Conservation (phyloP, 2,888 invertebrate species). For the Drosophila putrida region DNA sequence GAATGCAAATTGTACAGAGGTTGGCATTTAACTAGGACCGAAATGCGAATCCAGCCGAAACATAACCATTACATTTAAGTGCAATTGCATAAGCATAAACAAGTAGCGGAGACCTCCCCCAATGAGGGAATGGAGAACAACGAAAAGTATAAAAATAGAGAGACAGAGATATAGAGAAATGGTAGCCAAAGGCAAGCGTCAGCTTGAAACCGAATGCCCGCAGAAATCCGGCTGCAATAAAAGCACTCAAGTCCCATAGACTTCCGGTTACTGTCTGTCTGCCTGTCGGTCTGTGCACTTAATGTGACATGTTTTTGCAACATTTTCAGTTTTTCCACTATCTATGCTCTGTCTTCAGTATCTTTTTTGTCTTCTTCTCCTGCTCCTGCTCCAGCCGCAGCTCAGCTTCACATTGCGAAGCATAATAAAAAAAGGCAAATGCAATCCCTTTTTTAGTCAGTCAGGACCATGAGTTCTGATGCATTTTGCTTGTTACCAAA, state of each 20-base stretch:
- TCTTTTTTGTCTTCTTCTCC: constrained; percentile 6
- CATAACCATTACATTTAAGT: constrained; percentile 75
- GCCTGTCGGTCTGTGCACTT: constrained; percentile 58
- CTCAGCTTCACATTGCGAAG: constrained; percentile 22
- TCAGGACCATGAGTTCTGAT: constrained; percentile 56
- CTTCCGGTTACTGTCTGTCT: constrained; percentile 58
- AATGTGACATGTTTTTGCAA: constrained; percentile 79
- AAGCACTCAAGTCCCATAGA: constrained; percentile 76
- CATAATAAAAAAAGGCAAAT: constrained; percentile 21
- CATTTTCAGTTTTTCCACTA: constrained; percentile 63
- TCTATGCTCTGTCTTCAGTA: constrained; percentile 9
- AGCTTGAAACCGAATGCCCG: constrained; percentile 72
- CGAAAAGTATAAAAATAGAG: constrained; percentile 9
- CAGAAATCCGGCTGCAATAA: constrained; percentile 75
- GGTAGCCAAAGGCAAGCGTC: constrained; percentile 54
- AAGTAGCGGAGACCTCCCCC: constrained; percentile 29
- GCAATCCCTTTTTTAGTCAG: constrained; percentile 7
- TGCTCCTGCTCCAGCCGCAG: neutral
- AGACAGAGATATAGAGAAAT: constrained; percentile 4
- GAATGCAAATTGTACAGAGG: constrained; percentile 41
- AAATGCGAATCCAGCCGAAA: constrained; percentile 47
- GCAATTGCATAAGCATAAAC: constrained; percentile 71
- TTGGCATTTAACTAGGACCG: constrained; percentile 40
- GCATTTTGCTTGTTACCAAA: constrained; percentile 73
- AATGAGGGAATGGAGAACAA: constrained; percentile 2